Base-by-base conservation (phyloP, 2,113 vertebrate species). In the Sylvietta virens region DNA sequence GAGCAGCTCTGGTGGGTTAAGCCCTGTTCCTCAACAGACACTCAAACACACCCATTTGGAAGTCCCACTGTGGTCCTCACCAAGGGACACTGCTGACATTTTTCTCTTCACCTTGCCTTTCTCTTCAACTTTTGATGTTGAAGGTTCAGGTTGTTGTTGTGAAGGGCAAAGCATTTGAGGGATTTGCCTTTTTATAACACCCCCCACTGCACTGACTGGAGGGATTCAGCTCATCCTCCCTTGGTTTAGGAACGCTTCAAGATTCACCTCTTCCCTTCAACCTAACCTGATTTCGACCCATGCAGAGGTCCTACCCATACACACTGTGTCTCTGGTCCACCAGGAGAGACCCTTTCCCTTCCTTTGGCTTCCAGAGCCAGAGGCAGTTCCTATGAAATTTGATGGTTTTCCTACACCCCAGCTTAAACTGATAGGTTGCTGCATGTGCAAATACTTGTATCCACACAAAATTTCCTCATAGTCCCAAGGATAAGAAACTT, bases 21-120 rank as follows among this genome's bases (percentile, higher is more conserved):
- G 45, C 24, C 33, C 30, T n/a, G 14, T 58, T 65, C 50, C 50
- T 62, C 26, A 47, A 33, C 31, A 57, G 37, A 48, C 30, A 37
- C 31, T 44, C 8, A 1, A 39, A 39, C 11, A 35, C 13, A 10
- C 3, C 3, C 18, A 0, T n/a, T 16, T 31, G 30, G 13, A 27
- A 65, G 5, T 72, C 3, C 3, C 58, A 10, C 53, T 18, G 28
- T 35, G 13, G 3, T 50, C 58, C 83, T 20, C 50, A 73, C 26
- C 23, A 33, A 54, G 39, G 39, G 35, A 53, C 30, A 30, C 5
- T 0, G 0, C 4, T 57, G 42, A 11, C 9, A 8, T 70, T 91
- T 90, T 78, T 40, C 22, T 81, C n/a, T 42, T 91, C 11, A 45
- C 19, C 8, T 45, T 24, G 18, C 9, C 33, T 33, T 67, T 51